Percentiles rank a stretch among this genome's conserved stretches.
Conservation (phyloP, 2,797 vertebrate genomes). For the Enteromius afrohamiltoni region DNA sequence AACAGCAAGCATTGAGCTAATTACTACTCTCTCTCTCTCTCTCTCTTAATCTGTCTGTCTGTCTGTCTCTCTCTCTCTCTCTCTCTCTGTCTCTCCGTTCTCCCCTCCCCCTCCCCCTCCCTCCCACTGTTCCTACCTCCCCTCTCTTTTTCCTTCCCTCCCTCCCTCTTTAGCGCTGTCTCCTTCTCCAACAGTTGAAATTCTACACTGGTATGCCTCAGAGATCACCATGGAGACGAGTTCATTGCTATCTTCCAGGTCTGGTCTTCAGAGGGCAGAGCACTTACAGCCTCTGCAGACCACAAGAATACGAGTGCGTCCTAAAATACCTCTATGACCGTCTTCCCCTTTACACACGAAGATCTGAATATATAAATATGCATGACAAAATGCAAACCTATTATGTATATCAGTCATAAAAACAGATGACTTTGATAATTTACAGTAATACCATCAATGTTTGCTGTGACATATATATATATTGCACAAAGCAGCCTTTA, state of each 20-base stretch:
- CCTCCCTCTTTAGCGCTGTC: slow-evolving; percentile 63
- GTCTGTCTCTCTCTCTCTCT: slow-evolving; percentile 35
- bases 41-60: slow-evolving; percentile 25
- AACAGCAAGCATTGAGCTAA: slow-evolving; percentile 58
- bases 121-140: slow-evolving; percentile 35
- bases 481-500: neutral
- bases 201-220: slow-evolving; percentile 68
- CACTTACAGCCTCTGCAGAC: slow-evolving; percentile 48
- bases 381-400: neutral
- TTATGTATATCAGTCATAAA: neutral
- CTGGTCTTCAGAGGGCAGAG: slow-evolving; percentile 52
- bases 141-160: slow-evolving; percentile 47
- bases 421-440: neutral
- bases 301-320: slow-evolving; percentile 9
- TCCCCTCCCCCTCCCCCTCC: slow-evolving; percentile 32
- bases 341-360: neutral
- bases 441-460: neutral
- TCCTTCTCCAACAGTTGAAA: slow-evolving; percentile 68
- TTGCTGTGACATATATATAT: slow-evolving; percentile 4
- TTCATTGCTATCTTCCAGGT: slow-evolving; percentile 63
- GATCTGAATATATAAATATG: neutral
- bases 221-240: slow-evolving; percentile 69
- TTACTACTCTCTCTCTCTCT: slow-evolving; percentile 54
- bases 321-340: neutral
- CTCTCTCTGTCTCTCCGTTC: slow-evolving; percentile 17